Evolutionary conservation across 1,140 invertebrate genomes (phyloP).

Genomic region (Drosophila equinoxialis): DNA sequence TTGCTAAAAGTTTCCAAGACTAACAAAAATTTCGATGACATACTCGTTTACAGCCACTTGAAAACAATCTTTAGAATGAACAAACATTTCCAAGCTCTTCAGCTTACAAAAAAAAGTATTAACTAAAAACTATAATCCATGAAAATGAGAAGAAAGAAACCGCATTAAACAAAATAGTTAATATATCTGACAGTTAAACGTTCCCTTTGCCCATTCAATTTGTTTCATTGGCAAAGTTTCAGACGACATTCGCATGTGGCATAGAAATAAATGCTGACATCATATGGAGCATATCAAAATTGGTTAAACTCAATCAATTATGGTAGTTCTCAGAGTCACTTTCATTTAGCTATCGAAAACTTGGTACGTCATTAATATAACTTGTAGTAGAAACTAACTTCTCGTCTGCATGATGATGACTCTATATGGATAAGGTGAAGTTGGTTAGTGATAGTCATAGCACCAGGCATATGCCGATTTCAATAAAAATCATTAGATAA

Average conservation of each 20-base stretch:
- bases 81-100: too few species aligned
- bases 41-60: too few species aligned
- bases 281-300: slow-evolving; percentile 2
- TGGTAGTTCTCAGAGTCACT: slow-evolving; percentile 29
- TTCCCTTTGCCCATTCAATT: not conserved
- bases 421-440: slow-evolving; percentile 49
- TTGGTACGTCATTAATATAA: slow-evolving; percentile 49
- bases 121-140: too few species aligned
- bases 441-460: not conserved
- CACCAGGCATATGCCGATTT: slow-evolving; percentile 42
- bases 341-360: slow-evolving; percentile 31
- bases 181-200: too few species aligned
- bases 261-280: not conserved
- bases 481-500: slow-evolving; percentile 60
- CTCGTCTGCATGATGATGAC: slow-evolving; percentile 43
- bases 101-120: too few species aligned
- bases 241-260: not conserved
- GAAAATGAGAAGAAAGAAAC: too few species aligned
- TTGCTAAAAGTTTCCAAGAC: too few species aligned
- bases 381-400: slow-evolving; percentile 17
- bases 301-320: slow-evolving; percentile 32
- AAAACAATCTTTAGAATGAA: too few species aligned
- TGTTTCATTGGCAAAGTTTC: not conserved
- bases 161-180: too few species aligned
- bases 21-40: too few species aligned